Conservation (phyloP, 2,113 vertebrate species). For the Argyrosomus japonicus region DNA sequence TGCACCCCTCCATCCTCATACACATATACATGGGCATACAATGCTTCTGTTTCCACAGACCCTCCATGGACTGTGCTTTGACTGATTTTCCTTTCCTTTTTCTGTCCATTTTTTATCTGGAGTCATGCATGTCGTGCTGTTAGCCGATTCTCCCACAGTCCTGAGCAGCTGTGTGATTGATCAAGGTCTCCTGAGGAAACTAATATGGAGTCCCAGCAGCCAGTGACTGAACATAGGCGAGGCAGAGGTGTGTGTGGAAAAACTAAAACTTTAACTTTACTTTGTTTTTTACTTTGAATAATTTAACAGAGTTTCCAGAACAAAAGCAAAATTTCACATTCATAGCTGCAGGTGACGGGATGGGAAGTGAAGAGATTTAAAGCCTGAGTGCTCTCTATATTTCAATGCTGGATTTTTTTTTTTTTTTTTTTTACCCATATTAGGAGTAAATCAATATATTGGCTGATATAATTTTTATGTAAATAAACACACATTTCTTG, state of each 20-base stretch:
- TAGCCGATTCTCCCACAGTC: not conserved
- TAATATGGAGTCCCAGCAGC: not conserved
- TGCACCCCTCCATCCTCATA: not conserved
- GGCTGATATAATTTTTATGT: too few relatives aligned
- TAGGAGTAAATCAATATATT: too few relatives aligned
- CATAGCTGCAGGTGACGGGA: not conserved
- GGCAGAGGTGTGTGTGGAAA: too few relatives aligned
- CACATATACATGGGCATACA: not conserved
- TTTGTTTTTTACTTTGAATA: not conserved
- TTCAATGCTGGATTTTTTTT: not conserved
- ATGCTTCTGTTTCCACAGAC: not conserved
- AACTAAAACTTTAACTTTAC: constrained; percentile 9
- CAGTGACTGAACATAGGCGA: too few relatives aligned
- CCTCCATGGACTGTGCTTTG: not conserved
- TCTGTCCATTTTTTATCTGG: constrained; percentile 1
- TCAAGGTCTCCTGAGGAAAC: constrained; percentile 20
- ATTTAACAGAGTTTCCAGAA: constrained; percentile 1
- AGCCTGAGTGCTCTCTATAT: not conserved
- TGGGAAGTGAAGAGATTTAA: not conserved
- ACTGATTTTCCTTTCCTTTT: constrained; percentile 5
- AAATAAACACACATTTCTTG: too few relatives aligned
- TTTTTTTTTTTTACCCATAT: too few relatives aligned
- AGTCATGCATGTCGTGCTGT: not conserved
- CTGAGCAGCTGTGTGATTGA: constrained; percentile 18
- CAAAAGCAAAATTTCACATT: not conserved